These are phyloP conservation scores for Lepilemur ruficaudatus DNA, from an alignment of 2,797 vertebrate species.

Conservation along the genomic window DNA sequence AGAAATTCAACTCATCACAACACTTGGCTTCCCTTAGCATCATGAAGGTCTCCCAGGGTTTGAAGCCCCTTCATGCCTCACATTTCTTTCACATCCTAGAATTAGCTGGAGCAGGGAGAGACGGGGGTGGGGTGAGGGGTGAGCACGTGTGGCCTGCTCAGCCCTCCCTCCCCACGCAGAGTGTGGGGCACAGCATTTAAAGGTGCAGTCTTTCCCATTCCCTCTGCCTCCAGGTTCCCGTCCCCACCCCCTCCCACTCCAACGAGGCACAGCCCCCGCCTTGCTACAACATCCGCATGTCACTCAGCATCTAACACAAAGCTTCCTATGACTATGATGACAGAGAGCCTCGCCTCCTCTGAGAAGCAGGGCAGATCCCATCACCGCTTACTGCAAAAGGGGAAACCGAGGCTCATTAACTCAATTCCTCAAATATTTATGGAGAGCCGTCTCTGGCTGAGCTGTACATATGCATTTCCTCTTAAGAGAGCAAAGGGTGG, in stretches of 20 bases:
- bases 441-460: background rate
- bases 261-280: background rate
- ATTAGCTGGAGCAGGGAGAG: background rate
- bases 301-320: background rate
- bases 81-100: conserved; percentile 21
- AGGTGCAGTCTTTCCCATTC: background rate
- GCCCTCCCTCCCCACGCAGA: background rate
- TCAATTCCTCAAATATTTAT: conserved; percentile 14
- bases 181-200: background rate
- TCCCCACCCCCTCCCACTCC: background rate
- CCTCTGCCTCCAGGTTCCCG: background rate
- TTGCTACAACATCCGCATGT: background rate
- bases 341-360: background rate
- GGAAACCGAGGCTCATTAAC: conserved; percentile 16
- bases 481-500: conserved; percentile 20
- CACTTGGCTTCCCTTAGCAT: conserved; percentile 40
- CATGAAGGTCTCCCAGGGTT: conserved; percentile 31
- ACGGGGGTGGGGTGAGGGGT: background rate
- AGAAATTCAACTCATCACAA: conserved; percentile 43
- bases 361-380: background rate
- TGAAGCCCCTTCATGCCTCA: conserved; percentile 31
- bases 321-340: background rate
- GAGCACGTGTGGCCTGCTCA: background rate
- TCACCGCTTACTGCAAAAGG: background rate
- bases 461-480: background rate